Percentiles rank a stretch among this genome's conserved stretches.
phyloP scores from a whole-genome alignment of 2,113 vertebrate species.

The Onychostruthus taczanowskii region DNA sequence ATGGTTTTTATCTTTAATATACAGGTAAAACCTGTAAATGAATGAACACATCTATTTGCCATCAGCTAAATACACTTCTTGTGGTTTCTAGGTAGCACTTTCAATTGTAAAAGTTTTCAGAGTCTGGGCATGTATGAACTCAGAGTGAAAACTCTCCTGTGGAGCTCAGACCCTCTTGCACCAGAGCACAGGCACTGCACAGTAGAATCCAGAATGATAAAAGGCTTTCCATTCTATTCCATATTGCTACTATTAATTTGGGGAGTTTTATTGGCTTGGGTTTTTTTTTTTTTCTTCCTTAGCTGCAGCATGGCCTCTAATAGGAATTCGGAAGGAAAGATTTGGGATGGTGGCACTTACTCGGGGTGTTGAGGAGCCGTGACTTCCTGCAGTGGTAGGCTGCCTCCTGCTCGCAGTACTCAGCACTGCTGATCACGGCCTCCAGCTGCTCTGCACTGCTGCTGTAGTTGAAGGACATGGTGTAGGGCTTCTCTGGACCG shows the following conservation, averaged over 20 bases:
- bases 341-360: constrained; percentile 64
- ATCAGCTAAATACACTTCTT: background rate
- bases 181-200: background rate
- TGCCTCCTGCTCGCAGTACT: constrained; percentile 93
- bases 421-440: constrained; percentile 81
- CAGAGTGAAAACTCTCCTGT: background rate
- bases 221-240: background rate
- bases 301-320: background rate
- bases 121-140: background rate
- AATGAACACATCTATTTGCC: background rate
- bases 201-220: background rate
- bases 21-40: background rate
- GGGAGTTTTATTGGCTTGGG: too few relatives aligned
- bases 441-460: constrained; percentile 82
- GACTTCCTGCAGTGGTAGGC: constrained; percentile 89
- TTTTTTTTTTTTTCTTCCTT: background rate
- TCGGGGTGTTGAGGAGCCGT: constrained; percentile 88
- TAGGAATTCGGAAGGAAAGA: background rate
- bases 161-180: background rate
- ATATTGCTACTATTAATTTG: too few relatives aligned
- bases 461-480: constrained; percentile 84
- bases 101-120: background rate
- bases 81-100: background rate
- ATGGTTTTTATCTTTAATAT: background rate
- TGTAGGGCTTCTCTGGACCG: constrained; percentile 73